Evolutionary conservation across 1,140 invertebrate genomes (phyloP).

Genomic region (Bombus confusus): DNA sequence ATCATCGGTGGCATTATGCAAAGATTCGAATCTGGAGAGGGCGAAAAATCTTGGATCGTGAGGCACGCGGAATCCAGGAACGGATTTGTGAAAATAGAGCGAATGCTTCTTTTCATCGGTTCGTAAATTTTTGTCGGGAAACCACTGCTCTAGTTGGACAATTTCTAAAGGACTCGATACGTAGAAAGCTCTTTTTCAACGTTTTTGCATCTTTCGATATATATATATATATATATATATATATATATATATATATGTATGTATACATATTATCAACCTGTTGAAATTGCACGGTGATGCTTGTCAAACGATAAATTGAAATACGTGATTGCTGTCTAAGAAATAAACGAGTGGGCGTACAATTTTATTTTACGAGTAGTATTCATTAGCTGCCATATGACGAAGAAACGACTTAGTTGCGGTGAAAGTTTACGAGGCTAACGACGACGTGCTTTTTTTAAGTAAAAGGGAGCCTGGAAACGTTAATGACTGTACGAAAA

Average conservation of each 20-base stretch:
- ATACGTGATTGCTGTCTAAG: slow-evolving; percentile 19
- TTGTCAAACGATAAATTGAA: slow-evolving; percentile 16
- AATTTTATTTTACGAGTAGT: not conserved
- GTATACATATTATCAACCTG: not conserved
- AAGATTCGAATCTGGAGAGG: slow-evolving; percentile 25
- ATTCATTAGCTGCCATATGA: too few relatives aligned
- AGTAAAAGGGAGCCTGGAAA: too few relatives aligned
- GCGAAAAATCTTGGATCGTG: slow-evolving; percentile 4
- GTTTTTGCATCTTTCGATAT: not conserved
- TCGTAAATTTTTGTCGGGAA: not conserved
- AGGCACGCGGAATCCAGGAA: not conserved
- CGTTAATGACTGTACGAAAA: not conserved
- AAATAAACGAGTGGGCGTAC: slow-evolving; percentile 22
- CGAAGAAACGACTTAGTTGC: not conserved
- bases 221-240: not conserved
- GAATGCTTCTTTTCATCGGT: slow-evolving; percentile 3
- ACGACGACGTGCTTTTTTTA: not conserved
- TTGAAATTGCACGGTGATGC: not conserved
- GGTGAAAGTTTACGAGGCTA: not conserved
- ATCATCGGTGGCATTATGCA: slow-evolving; percentile 32
- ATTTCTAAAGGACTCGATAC: not conserved
- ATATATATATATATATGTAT: not conserved
- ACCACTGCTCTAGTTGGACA: not conserved
- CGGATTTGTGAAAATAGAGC: not conserved
- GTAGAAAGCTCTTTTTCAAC: not conserved